Evolutionary conservation across 1,140 invertebrate genomes (phyloP).

Genomic region (Stegodyphus dumicola): DNA sequence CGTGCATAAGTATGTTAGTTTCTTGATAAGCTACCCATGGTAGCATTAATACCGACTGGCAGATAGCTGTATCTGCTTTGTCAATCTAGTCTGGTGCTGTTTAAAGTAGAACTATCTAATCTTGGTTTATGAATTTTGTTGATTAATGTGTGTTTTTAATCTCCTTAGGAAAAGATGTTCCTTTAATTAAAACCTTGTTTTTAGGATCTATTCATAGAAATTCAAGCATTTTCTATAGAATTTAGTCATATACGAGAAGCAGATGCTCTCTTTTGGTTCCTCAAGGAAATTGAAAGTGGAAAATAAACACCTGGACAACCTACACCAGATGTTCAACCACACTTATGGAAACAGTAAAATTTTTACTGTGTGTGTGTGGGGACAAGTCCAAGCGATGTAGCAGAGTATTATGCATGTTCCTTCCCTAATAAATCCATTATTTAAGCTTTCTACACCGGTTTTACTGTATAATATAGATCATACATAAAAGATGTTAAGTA

Average conservation of each 20-base stretch:
- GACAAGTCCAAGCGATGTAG: no score
- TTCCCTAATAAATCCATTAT: no score
- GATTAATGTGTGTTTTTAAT: not conserved
- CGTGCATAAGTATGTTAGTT: no score
- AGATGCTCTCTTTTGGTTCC: constrained; percentile 89
- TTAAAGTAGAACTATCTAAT: not conserved
- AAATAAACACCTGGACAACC: constrained; percentile 64
- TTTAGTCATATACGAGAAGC: constrained; percentile 97
- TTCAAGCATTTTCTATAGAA: constrained; percentile 97
- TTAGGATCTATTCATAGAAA: constrained; percentile 95
- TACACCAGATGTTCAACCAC: not conserved
- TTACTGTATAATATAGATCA: no score
- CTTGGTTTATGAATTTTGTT: not conserved
- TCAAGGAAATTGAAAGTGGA: constrained; percentile 91
- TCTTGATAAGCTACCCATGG: no score
- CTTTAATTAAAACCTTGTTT: not conserved
- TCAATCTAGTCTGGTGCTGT: not conserved
- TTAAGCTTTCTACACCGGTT: no score
- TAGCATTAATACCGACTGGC: no score
- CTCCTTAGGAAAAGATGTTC: not conserved
- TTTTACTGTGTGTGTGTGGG: not conserved
- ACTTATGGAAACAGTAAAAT: constrained; percentile 1
- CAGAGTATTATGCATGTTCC: no score
- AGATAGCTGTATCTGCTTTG: no score
- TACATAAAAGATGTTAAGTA: no score